Base-by-base conservation (phyloP, 2,113 vertebrate species). In the Ancistrus triradiatus region DNA sequence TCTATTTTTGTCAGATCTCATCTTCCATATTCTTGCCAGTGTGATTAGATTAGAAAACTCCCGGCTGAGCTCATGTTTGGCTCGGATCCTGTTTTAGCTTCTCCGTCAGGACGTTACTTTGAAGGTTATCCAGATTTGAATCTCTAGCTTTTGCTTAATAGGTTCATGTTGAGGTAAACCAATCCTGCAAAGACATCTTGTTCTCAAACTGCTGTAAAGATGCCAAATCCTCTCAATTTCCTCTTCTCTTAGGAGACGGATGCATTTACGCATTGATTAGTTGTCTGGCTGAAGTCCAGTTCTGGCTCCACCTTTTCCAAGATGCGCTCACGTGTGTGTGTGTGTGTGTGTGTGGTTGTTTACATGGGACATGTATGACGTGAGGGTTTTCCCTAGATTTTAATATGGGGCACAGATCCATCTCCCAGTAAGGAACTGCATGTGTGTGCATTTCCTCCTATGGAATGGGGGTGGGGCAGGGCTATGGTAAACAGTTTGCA, bases 391-490 rank as follows among this genome's bases (percentile, higher is more conserved):
- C 24, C 31, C 31, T 15, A 27, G n/a, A 50, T 44, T 24, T 47
- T 18, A 5, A 43, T n/a, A 6, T 38, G 19, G 40, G 15, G 42
- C 21, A 48, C n/a, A n/a, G 59, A 60, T 69, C 28, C 35, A 42
- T 63, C 43, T 70, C 72, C 49, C 38, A 52, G 50, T 47, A n/a
- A 57, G 60, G 81, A 76, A 73, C 74, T 77, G 80, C 78, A n/a
- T 69, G 78, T 63, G 74, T n/a, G 21, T 25, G 44, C 80, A 76
- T 84, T 77, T 81, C 78, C 59, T 72, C 75, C 67, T 69, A 37
- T 14, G 8, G 43, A 15, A 19, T 37, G 70, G 65, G 59, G 59
- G 53, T 63, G 70, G 58, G 57, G 78, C 62, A 59, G 72, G 71
- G 74, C 44, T 68, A 84, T 80, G 63, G 22, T 35, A 68, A 53